These are phyloP conservation scores for Hemiscyllium ocellatum DNA, from an alignment of 2,113 vertebrate genomes.

Conservation along the genomic window DNA sequence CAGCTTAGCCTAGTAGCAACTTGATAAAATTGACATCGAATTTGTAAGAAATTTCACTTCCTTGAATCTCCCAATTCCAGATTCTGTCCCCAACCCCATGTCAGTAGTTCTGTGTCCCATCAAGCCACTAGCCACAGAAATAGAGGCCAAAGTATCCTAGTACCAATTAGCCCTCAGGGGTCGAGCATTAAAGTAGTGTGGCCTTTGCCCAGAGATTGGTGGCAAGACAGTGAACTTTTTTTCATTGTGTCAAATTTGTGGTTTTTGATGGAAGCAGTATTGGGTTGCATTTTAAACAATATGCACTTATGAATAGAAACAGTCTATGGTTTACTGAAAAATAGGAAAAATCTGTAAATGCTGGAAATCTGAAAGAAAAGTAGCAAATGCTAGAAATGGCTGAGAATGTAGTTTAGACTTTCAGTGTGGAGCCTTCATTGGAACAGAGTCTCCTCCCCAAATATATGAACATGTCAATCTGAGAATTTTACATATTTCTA, in stretches of 20 bases:
- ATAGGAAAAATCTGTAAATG: background rate
- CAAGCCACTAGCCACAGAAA: background rate
- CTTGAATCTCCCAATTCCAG: background rate
- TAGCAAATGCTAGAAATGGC: background rate
- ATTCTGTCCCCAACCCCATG: background rate
- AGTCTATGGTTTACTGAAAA: background rate
- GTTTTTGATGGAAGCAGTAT: background rate
- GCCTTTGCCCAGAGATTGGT: background rate
- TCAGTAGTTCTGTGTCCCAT: background rate
- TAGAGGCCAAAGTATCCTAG: background rate
- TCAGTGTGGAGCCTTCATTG: background rate
- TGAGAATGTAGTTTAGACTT: background rate
- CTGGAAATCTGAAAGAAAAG: background rate
- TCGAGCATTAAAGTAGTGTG: background rate
- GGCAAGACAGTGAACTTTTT: background rate
- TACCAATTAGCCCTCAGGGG: background rate
- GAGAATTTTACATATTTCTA: too few relatives aligned
- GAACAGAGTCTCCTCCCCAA: background rate
- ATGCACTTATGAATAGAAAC: background rate
- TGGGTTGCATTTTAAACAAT: background rate
- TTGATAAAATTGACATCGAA: background rate
- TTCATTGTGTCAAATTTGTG: background rate
- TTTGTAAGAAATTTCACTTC: background rate
- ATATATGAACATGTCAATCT: background rate
- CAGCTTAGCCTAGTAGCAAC: background rate